Conservation (phyloP, 1,140 invertebrate genomes). For the Hylaeus volcanicus region DNA sequence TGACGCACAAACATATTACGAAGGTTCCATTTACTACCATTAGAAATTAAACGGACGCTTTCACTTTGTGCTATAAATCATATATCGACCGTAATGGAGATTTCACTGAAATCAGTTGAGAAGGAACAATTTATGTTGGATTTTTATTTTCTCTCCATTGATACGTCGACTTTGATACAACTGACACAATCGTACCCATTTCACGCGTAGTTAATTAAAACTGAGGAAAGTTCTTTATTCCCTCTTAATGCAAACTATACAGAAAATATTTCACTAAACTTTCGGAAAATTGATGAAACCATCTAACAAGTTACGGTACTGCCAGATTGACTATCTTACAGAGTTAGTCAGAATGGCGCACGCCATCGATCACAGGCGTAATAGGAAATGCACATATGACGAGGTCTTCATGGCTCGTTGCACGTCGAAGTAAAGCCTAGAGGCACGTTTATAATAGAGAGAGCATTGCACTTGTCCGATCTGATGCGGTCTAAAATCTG, state of each 20-base stretch:
- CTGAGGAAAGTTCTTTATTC: no score
- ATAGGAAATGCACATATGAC: slow-evolving; percentile 73
- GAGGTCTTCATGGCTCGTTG: slow-evolving; percentile 73
- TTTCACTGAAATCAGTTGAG: neutral
- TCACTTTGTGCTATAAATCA: neutral
- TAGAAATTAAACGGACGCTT: neutral
- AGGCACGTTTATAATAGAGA: slow-evolving; percentile 65
- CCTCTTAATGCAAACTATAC: neutral
- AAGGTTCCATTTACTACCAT: neutral
- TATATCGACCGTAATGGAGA: neutral
- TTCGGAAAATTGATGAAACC: neutral
- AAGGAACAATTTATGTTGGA: neutral
- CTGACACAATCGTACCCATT: neutral
- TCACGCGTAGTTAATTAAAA: no score
- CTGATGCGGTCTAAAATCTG: slow-evolving; percentile 73
- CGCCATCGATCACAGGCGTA: slow-evolving; percentile 57
- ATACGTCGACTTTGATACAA: no score
- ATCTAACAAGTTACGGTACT: neutral
- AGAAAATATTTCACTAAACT: neutral
- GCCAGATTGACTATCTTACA: neutral
- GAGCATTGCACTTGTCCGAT: slow-evolving; percentile 68
- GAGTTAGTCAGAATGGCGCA: slow-evolving; percentile 16
- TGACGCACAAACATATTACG: neutral
- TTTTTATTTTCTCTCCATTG: neutral
- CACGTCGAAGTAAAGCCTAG: slow-evolving; percentile 60